Evolutionary conservation across 2,888 invertebrate genomes (phyloP), one percentile per base, ranked within the genome.

Genomic region (Odontothrips loti): DNA sequence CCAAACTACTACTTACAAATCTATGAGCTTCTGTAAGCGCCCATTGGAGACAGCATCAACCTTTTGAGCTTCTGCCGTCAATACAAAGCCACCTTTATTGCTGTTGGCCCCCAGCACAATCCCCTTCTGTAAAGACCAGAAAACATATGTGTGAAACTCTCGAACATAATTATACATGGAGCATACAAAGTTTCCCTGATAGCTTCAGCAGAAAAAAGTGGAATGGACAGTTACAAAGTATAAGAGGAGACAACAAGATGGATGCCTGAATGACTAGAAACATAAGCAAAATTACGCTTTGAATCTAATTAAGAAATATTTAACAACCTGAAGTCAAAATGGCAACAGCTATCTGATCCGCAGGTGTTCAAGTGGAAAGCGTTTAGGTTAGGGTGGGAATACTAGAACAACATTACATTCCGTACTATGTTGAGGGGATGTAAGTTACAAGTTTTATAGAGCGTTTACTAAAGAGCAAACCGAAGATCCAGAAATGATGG

Each of bases 71-170:
- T 75, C 68, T 27, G 23, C 68, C n/a, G 68, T 75, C 27, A 75
- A 27, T 23, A 75, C 68, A 75, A n/a, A 75, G 68, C 68, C 68
- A 23, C 68, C 68, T 27, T 75, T 75, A 27, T 75, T 75, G 68
- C 68, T 75, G 68, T 75, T 75, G 27, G 68, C 68, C 23, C 68
- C 68, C 23, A 75, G 23, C 68, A 75, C 68, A 27, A 75, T 75
- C 68, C 68, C 68, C 68, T 75, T 75, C 68, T 75, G 68, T 9
- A 75, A 58, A 20, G 17, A 58, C 34, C 51, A 58, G 17, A 75
- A 23, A 23, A 75, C 1, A 27, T 3, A 75, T 23, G 10, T 27
- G 12, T 12, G 23, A 27, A 1, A 23, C 3, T 68, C 8, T 9
- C 4, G 27, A 27, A 75, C 2, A 23, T 8, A 9, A 75, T 27